These are phyloP conservation scores for Drosophila setifemur DNA, from an alignment of 1,140 invertebrate genomes.

Conservation along the genomic window DNA sequence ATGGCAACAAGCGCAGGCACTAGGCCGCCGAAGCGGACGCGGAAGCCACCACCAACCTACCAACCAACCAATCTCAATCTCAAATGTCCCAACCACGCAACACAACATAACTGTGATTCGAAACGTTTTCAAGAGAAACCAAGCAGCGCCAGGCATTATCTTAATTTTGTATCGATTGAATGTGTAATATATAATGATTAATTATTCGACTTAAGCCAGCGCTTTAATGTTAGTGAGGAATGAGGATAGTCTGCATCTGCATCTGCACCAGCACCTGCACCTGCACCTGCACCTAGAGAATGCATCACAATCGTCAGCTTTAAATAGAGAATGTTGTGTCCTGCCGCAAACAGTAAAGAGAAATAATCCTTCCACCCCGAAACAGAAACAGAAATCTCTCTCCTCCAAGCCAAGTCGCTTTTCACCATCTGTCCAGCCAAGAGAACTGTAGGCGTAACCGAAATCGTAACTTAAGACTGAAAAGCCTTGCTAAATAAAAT, in stretches of 20 bases:
- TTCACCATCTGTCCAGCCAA: conserved; percentile 17
- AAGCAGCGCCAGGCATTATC: conserved; percentile 7
- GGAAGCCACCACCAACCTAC: neutral
- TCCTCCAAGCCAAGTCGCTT: neutral
- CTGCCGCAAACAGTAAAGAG: too few relatives aligned
- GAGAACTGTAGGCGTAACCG: conserved; percentile 14
- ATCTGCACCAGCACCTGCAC: too few relatives aligned
- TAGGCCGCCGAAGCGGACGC: conserved; percentile 7
- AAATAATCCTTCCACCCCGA: neutral
- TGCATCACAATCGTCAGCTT: conserved; percentile 42
- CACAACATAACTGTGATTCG: conserved; percentile 76
- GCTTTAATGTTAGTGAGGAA: conserved; percentile 8
- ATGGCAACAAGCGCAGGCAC: conserved; percentile 53
- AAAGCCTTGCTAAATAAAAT: conserved; percentile 10
- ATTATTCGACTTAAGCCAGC: conserved; percentile 5
- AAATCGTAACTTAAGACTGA: conserved; percentile 43
- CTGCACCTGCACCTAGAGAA: neutral
- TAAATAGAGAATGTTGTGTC: conserved; percentile 35
- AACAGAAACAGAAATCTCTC: conserved; percentile 14
- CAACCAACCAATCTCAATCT: neutral
- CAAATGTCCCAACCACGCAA: conserved; percentile 14
- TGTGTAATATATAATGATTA: neutral
- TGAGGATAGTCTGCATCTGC: too few relatives aligned
- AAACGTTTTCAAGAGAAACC: conserved; percentile 66
- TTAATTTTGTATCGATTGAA: neutral